Conservation (phyloP, 2,797 vertebrate genomes). For the Sebastes diaconus region DNA sequence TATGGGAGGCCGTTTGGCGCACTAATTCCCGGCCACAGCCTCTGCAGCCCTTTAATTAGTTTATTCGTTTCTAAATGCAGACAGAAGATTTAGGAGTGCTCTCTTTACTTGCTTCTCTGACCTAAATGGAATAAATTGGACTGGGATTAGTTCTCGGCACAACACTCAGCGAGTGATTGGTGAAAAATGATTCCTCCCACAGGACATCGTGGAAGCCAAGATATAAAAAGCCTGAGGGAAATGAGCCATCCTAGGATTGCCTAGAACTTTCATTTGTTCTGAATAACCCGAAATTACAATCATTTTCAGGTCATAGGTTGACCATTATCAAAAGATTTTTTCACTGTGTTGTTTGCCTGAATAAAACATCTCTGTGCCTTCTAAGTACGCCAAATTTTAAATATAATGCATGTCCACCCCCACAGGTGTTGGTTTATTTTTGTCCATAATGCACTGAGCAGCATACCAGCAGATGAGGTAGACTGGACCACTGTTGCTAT, state of each 20-base stretch:
- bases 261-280: slow-evolving; percentile 25
- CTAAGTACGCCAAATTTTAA: not conserved
- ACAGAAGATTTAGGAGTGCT: slow-evolving; percentile 66
- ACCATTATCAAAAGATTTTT: not conserved
- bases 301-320: not conserved
- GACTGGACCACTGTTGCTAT: slow-evolving; percentile 36
- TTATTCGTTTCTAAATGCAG: slow-evolving; percentile 73
- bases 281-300: not conserved
- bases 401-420: not conserved
- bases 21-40: slow-evolving; percentile 63
- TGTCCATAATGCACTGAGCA: not conserved
- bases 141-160: slow-evolving; percentile 67
- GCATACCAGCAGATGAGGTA: slow-evolving; percentile 3
- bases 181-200: slow-evolving; percentile 56
- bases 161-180: slow-evolving; percentile 56
- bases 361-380: not conserved
- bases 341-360: not conserved
- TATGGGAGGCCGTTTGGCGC: slow-evolving; percentile 41
- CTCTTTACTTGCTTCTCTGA: slow-evolving; percentile 68
- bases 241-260: slow-evolving; percentile 2
- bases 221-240: slow-evolving; percentile 25
- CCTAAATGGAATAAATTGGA: slow-evolving; percentile 75
- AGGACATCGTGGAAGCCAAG: slow-evolving; percentile 31
- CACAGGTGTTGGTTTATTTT: slow-evolving; percentile 25
- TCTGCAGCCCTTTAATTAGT: slow-evolving; percentile 70